Percentiles rank a stretch among this genome's conserved stretches.
Evolutionary conservation across 2,888 invertebrate species (phyloP).

Genomic region (Ephialtes manifestator): DNA sequence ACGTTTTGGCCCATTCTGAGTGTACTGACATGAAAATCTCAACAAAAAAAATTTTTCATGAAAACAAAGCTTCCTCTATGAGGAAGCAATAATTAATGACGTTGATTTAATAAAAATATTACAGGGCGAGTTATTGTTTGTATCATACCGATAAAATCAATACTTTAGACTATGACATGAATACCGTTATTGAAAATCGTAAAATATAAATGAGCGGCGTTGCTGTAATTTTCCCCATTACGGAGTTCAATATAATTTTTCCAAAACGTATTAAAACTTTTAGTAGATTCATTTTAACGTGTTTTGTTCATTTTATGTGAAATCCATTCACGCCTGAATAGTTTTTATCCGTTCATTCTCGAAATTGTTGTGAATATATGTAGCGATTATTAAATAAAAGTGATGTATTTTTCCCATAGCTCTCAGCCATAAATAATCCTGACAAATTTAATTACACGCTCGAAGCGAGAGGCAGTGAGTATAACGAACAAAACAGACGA

Average conservation of each 20-base stretch:
- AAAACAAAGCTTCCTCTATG: too few species aligned
- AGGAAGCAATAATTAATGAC: too few species aligned
- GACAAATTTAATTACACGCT: conserved; percentile 4
- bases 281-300: too few species aligned
- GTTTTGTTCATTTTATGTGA: not conserved
- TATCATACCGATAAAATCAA: too few species aligned
- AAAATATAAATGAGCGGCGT: too few species aligned
- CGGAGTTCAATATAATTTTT: not conserved
- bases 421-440: not conserved
- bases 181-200: not conserved
- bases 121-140: too few species aligned
- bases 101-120: too few species aligned
- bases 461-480: not conserved
- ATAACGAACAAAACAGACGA: not conserved
- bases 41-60: too few species aligned
- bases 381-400: not conserved
- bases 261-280: not conserved
- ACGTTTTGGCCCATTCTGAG: too few species aligned
- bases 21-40: too few species aligned
- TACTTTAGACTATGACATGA: too few species aligned
- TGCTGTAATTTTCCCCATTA: not conserved
- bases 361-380: not conserved
- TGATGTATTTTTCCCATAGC: not conserved
- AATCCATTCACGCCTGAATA: not conserved
- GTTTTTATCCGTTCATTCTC: not conserved